phyloP scores from a whole-genome alignment of 2,797 vertebrate species.

The Peromyscus melanophrys region DNA sequence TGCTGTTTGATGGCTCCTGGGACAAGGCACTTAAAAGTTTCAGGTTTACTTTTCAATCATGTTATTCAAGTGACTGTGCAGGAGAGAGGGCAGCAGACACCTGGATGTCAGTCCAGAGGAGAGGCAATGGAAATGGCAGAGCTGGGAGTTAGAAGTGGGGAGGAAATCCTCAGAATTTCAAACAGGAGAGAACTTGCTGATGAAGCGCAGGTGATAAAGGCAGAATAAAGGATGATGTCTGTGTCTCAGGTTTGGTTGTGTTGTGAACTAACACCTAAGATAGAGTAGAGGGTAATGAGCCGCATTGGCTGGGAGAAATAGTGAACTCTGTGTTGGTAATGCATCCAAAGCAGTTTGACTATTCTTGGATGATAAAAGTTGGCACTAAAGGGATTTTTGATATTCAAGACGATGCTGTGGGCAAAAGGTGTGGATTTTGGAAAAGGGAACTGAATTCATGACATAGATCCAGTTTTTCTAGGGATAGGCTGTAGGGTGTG shows the following conservation, averaged over 20 bases:
- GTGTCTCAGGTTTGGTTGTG: neutral
- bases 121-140: neutral
- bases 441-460: neutral
- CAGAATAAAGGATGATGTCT: neutral
- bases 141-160: neutral
- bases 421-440: neutral
- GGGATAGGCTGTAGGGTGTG: neutral
- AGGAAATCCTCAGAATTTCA: conserved; percentile 11
- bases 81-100: neutral
- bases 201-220: neutral
- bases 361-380: neutral
- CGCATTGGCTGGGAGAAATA: neutral
- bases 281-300: neutral
- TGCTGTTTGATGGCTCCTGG: neutral
- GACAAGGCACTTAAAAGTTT: neutral
- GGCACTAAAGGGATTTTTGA: neutral
- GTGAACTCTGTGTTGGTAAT: neutral
- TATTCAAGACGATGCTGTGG: neutral
- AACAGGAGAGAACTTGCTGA: neutral
- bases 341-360: neutral
- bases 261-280: neutral
- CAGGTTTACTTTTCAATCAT: conserved; percentile 34
- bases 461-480: neutral
- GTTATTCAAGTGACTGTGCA: neutral
- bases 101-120: neutral